Evolutionary conservation across 2,888 invertebrate genomes (phyloP), one percentile per base, ranked within the genome.

Genomic region (Odontothrips loti): DNA sequence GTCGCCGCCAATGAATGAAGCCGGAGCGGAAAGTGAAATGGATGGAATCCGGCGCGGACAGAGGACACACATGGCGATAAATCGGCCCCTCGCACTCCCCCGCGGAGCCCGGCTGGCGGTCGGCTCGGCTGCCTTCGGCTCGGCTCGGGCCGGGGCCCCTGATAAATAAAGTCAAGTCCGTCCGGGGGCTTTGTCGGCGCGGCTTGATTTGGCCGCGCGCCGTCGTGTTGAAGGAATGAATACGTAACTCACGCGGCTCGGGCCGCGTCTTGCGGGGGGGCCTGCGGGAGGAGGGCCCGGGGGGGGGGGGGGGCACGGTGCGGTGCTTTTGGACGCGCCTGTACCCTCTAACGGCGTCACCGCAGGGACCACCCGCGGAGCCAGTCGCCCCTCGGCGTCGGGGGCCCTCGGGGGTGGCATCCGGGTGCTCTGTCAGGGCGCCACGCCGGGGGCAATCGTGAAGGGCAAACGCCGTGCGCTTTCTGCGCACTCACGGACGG

Each of bases 401-500:
- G 1, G 9, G 15, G 15, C 51, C 51, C 1, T 17, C 1, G 15
- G 17, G 58, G 11, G 58, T 17, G 58, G 15, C 58, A 58, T 17
- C 58, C 17, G 58, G 58, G 17, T 6, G 15, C 58, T n/a, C 1
- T 10, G 58, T 0, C 58, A 6, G 11, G 12, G 15, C 58, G 58
- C 10, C 48, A 12, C 15, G 3, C 51, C 8, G 51, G 15, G 8
- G 51, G 51, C 51, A 51, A 51, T 80, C 48, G 23, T 9, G n/a
- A n/a, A n/a, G n/a, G n/a, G n/a, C n/a, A n/a, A n/a, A n/a, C n/a
- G n/a, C n/a, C n/a, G n/a, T n/a, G n/a, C n/a, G n/a, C n/a, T 51
- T 68, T 51, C 68, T 78, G 34, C 81, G 79, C 43, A 75, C 80
- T n/a, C n/a, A n/a, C n/a, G n/a, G 82, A 63, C 82, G n/a, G 51